Evolutionary conservation across 1,140 invertebrate species (phyloP).

Genomic region (Odontomachus brunneus): DNA sequence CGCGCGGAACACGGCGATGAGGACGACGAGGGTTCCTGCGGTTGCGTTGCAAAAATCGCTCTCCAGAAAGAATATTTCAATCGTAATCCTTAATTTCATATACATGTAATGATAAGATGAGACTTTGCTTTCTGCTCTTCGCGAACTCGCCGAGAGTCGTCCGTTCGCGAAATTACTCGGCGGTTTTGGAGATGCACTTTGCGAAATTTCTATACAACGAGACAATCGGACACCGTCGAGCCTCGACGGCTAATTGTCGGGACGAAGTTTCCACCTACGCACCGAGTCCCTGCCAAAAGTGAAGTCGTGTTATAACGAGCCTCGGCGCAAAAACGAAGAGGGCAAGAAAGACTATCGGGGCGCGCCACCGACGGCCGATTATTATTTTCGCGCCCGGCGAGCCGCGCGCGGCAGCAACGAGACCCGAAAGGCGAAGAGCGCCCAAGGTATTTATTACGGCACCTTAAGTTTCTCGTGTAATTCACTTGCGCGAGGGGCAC

Average conservation of each 20-base stretch:
- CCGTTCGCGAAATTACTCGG: too few species aligned
- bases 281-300: background rate
- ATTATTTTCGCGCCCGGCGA: slow-evolving; percentile 36
- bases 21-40: slow-evolving; percentile 2
- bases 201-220: too few species aligned
- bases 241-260: too few species aligned
- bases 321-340: background rate
- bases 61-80: too few species aligned
- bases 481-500: slow-evolving; percentile 34
- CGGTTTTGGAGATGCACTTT: too few species aligned
- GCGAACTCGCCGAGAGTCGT: too few species aligned
- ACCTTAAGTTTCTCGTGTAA: slow-evolving; percentile 53
- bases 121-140: too few species aligned
- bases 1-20: background rate
- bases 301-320: background rate
- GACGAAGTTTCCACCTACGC: too few species aligned
- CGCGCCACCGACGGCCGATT: slow-evolving; percentile 37
- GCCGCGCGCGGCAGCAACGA: slow-evolving; percentile 24
- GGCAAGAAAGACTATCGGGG: slow-evolving; percentile 4
- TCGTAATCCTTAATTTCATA: too few species aligned
- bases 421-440: slow-evolving; percentile 8
- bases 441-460: slow-evolving; percentile 56
- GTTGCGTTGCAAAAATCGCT: slow-evolving; percentile 1
- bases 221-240: too few species aligned
- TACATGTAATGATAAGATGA: too few species aligned